Conservation (phyloP, 1,140 invertebrate genomes). For the Drosophila asahinai region DNA sequence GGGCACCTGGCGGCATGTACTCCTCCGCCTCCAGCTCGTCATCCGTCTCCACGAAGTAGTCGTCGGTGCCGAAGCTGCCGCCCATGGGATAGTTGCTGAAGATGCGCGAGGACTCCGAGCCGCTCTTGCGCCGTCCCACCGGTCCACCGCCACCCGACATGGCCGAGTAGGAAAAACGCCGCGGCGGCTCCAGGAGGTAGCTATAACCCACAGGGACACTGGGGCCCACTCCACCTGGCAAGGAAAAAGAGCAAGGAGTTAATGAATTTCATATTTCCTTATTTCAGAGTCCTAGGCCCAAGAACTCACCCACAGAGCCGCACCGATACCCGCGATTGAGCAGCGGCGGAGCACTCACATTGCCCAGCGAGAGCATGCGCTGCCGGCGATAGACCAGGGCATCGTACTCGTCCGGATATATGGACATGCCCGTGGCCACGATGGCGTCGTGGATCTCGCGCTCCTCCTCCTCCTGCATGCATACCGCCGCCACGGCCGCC, state of each 20-base stretch:
- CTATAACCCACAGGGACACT: slow-evolving; percentile 88
- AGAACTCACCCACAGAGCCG: slow-evolving; percentile 87
- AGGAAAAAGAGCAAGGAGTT: no score
- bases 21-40: slow-evolving; percentile 83
- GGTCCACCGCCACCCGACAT: slow-evolving; percentile 65
- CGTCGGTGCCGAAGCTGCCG: slow-evolving; percentile 85
- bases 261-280: not conserved
- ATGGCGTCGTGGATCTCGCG: slow-evolving; percentile 89
- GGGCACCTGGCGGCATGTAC: slow-evolving; percentile 58
- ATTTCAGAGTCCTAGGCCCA: not conserved
- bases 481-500: slow-evolving; percentile 89
- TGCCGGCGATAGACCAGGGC: slow-evolving; percentile 86
- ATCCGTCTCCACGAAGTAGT: slow-evolving; percentile 85
- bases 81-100: slow-evolving; percentile 86
- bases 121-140: slow-evolving; percentile 84
- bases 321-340: slow-evolving; percentile 87
- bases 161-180: slow-evolving; percentile 86
- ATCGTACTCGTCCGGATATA: slow-evolving; percentile 86
- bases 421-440: slow-evolving; percentile 88
- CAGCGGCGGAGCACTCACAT: slow-evolving; percentile 85
- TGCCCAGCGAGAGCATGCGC: slow-evolving; percentile 86
- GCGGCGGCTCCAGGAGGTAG: slow-evolving; percentile 88
- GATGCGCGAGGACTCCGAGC: slow-evolving; percentile 82
- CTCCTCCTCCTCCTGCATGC: slow-evolving; percentile 92
- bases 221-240: slow-evolving; percentile 61